These are phyloP conservation scores for Epinotia brunnichana DNA, from an alignment of 2,888 invertebrate species.

Conservation along the genomic window DNA sequence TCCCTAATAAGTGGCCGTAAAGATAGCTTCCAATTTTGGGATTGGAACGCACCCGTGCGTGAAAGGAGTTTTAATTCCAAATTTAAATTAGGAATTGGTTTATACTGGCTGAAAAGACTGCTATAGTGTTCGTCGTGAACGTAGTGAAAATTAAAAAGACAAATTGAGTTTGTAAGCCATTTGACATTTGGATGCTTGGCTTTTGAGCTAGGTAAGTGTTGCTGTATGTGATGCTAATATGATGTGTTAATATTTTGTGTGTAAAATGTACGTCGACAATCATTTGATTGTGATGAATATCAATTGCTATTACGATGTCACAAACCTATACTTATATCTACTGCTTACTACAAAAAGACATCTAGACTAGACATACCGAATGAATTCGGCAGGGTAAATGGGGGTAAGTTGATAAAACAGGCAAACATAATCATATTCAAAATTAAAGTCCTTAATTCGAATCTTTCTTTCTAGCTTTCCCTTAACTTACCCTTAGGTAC, in stretches of 20 bases:
- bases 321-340: not conserved
- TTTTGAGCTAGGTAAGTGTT: constrained; percentile 23
- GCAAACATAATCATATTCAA: not conserved
- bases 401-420: not conserved
- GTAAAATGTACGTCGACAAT: constrained; percentile 32
- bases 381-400: not conserved
- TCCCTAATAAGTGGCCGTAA: not conserved
- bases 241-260: constrained; percentile 26
- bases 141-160: constrained; percentile 12
- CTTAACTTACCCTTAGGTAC: not conserved
- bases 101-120: constrained; percentile 20
- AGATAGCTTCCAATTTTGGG: constrained; percentile 2
- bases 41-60: not conserved
- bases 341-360: not conserved
- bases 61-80: constrained; percentile 7
- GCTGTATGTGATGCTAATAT: constrained; percentile 14
- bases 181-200: constrained; percentile 20
- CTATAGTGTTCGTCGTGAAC: constrained; percentile 5
- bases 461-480: not conserved
- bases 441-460: not conserved
- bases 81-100: constrained; percentile 34
- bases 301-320: constrained; percentile 34
- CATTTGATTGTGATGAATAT: constrained; percentile 25
- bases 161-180: constrained; percentile 10
- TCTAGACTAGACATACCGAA: not conserved